Conservation (phyloP, 2,113 vertebrate species). For the Cyprinus carpio region DNA sequence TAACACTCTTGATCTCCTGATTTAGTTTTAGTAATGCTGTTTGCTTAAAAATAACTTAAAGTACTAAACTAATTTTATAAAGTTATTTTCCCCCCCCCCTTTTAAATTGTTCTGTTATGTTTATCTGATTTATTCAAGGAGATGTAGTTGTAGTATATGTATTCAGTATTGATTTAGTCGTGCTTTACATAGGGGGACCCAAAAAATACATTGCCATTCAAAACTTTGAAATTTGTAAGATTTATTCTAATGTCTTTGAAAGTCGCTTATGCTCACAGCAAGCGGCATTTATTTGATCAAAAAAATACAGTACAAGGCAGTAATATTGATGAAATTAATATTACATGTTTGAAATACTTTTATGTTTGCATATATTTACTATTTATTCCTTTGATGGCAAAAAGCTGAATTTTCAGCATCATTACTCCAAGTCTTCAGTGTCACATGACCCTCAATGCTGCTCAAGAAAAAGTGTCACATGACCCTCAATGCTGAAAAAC, state of each 20-base stretch:
- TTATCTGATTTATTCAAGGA: background rate
- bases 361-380: no score
- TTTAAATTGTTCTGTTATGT: background rate
- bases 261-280: background rate
- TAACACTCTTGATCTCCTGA: background rate
- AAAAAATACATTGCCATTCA: background rate
- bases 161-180: background rate
- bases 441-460: no score
- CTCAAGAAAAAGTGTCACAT: no score
- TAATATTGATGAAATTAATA: no score
- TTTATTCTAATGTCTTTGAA: background rate
- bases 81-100: background rate
- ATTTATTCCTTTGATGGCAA: no score
- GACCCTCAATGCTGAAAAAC: no score
- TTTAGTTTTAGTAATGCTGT: background rate
- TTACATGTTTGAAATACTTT: no score
- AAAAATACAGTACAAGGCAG: no score
- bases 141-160: no score
- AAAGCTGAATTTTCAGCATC: no score
- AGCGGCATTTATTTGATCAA: background rate
- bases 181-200: background rate
- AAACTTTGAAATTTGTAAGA: background rate
- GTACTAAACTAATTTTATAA: no score
- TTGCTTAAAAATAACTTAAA: background rate
- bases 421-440: no score